phyloP scores from a whole-genome alignment of 2,797 vertebrate genomes.

The Microchirus variegatus region DNA sequence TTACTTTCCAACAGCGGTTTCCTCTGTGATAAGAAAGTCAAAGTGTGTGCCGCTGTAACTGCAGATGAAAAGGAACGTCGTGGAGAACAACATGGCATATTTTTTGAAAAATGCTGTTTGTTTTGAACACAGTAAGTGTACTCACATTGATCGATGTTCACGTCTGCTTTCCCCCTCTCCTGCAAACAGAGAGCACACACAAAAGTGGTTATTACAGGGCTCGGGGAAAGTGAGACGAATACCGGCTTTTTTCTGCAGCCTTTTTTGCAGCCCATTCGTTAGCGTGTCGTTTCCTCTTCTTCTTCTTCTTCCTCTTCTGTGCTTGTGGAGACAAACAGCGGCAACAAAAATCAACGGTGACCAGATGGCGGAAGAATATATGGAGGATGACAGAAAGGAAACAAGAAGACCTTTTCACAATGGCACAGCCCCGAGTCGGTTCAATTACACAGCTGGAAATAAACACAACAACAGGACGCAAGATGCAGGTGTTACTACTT shows the following conservation, averaged over 20 bases:
- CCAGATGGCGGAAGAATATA: conserved; percentile 12
- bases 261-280: conserved; percentile 39
- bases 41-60: conserved; percentile 37
- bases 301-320: conserved; percentile 15
- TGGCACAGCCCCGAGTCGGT: conserved; percentile 27
- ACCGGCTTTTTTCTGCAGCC: conserved; percentile 42
- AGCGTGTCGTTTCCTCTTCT: conserved; percentile 22
- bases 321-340: conserved; percentile 14
- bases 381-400: conserved; percentile 19
- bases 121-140: conserved; percentile 71
- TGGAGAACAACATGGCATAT: conserved; percentile 46
- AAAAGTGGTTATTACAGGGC: conserved; percentile 69
- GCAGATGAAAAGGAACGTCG: conserved; percentile 34
- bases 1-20: conserved; percentile 39
- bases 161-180: conserved; percentile 71
- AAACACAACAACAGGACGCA: conserved; percentile 23
- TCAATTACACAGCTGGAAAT: conserved; percentile 38
- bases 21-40: conserved; percentile 38
- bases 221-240: conserved; percentile 44
- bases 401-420: conserved; percentile 14
- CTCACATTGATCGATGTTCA: conserved; percentile 79
- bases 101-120: conserved; percentile 71
- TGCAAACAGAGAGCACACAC: conserved; percentile 74
- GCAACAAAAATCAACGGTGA: conserved; percentile 23
- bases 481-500: conserved; percentile 27